Base-by-base conservation (phyloP, 2,888 invertebrate genomes). In the Lacanobia wlatinum region DNA sequence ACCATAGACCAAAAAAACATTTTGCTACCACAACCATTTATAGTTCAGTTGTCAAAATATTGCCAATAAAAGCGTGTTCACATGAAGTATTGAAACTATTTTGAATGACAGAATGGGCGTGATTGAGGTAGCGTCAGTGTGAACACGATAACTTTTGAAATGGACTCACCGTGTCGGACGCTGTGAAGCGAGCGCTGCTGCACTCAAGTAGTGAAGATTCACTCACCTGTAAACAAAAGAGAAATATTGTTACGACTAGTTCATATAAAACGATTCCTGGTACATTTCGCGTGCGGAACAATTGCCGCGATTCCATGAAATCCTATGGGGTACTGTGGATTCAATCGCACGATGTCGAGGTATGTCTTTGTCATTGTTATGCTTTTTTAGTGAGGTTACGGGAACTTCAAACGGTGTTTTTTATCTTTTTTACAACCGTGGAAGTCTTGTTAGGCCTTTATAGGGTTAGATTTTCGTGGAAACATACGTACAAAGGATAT, bases 171-270 rank as follows among this genome's bases (percentile, higher is more conserved):
- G 96, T 94, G 86, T 96, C 96, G 95, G 96, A 95, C 94, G 95
- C 95, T 92, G 95, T 92, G 95, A 94, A 96, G 92, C 95, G 96
- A 92, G 95, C 96, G 94, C 94, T 94, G 95, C 95, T 93, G 96
- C 96, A 96, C 95, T 96, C 96, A 92, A 96, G 95, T 93, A 96
- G 96, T 94, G 96, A 95, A 95, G 95, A 93, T 95, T 96, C 96
- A 96, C 96, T 96, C 96, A 96, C 96, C 96, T 96, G 93, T 6
- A 91, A 95, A 87, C 83, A 92, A 91, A 88, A 86, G 85, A 87
- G 78, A 86, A 80, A 87, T 76, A 78, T 84, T 85, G 84, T 83
- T 85, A 83, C 71, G 73, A 66, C 65, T 61, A 73, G 78, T 78
- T 78, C 75, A 55, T 55, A 60, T 60, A 67, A 66, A 79, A 18